Percentiles rank a stretch among this genome's conserved stretches.
Conservation (phyloP, 1,140 invertebrate genomes). For the Caenorhabditis remanei region DNA sequence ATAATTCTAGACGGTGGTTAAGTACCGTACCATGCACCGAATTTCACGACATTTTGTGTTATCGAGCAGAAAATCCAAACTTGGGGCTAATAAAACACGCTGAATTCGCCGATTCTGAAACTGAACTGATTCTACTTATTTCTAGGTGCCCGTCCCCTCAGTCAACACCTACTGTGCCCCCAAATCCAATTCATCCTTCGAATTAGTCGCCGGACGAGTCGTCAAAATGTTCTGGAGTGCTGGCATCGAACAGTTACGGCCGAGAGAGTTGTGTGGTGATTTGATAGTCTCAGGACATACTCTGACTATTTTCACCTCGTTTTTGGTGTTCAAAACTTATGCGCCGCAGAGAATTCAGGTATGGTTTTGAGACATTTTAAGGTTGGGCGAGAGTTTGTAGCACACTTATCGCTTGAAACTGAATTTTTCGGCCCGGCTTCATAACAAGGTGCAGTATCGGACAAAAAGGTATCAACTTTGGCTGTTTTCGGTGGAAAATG, state of each 20-base stretch:
- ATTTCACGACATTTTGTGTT: no score
- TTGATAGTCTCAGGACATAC: constrained; percentile 69
- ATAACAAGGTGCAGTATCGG: no score
- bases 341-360: constrained; percentile 61
- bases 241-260: constrained; percentile 66
- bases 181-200: constrained; percentile 53
- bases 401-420: no score
- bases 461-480: no score
- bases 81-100: no score
- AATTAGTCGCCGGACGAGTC: constrained; percentile 59
- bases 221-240: constrained; percentile 68
- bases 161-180: constrained; percentile 67
- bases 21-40: no score
- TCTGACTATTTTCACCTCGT: constrained; percentile 65
- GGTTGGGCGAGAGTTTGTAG: no score
- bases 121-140: not conserved
- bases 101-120: no score
- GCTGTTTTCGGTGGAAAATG: no score
- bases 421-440: no score
- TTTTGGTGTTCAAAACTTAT: constrained; percentile 66
- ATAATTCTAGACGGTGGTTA: no score
- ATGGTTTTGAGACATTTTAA: not conserved
- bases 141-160: constrained; percentile 67
- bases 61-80: no score
- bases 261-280: constrained; percentile 68